Conservation (phyloP, 2,113 vertebrate species). For the Sphaerodactylus townsendi region DNA sequence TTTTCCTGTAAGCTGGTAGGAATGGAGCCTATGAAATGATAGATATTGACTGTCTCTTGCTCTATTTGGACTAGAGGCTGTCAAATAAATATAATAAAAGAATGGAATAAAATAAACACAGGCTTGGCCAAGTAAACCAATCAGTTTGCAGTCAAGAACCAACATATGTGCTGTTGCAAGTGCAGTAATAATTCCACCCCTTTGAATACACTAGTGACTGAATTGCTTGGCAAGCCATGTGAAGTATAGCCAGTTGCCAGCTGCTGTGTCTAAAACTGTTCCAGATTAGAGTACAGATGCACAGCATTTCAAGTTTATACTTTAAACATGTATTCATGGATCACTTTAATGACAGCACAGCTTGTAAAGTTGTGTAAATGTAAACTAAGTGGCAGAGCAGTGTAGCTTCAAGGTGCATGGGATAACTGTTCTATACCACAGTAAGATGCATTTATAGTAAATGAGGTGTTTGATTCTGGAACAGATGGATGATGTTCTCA, state of each 20-base stretch:
- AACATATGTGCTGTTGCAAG: constrained; percentile 19
- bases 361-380: constrained; percentile 37
- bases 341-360: constrained; percentile 49
- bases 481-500: neutral
- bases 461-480: neutral
- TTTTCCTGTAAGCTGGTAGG: neutral
- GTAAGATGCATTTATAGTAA: neutral
- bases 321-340: constrained; percentile 53
- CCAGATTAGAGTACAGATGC: constrained; percentile 59
- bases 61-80: constrained; percentile 35
- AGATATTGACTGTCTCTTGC: constrained; percentile 21
- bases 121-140: constrained; percentile 30
- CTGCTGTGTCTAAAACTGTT: constrained; percentile 48
- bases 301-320: constrained; percentile 48
- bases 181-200: constrained; percentile 25
- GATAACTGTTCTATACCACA: constrained; percentile 5
- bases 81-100: constrained; percentile 60
- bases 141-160: constrained; percentile 17
- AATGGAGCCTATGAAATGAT: constrained; percentile 12
- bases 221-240: constrained; percentile 50
- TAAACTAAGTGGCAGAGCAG: constrained; percentile 38
- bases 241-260: constrained; percentile 48
- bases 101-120: constrained; percentile 41
- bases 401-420: neutral
- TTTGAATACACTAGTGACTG: constrained; percentile 12